Evolutionary conservation across 92 coral and sea anemone genomes (phyloP).

Genomic region (Parazoanthus swiftii): DNA sequence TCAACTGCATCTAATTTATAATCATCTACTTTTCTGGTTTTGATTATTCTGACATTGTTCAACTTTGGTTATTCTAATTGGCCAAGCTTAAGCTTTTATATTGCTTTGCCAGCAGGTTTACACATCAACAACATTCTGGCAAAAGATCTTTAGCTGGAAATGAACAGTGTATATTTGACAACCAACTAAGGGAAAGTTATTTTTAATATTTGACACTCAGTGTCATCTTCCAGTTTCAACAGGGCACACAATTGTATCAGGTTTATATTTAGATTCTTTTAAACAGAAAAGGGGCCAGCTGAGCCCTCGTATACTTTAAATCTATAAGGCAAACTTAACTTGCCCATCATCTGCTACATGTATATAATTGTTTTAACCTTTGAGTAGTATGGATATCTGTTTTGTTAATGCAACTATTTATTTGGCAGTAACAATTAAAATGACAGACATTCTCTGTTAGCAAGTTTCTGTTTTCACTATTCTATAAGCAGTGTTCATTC

Average conservation of each 20-base stretch:
- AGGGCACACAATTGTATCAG: not conserved
- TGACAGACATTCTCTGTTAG: not conserved
- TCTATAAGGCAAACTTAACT: not conserved
- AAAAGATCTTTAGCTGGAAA: no score
- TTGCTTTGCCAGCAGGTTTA: not conserved
- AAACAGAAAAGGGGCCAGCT: not conserved
- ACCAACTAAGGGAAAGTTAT: not conserved
- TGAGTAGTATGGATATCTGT: no score
- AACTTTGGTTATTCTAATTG: no score
- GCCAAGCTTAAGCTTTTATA: no score
- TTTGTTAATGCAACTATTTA: no score
- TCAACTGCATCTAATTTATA: not conserved
- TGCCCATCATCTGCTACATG: not conserved
- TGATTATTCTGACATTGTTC: no score
- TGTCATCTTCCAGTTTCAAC: not conserved
- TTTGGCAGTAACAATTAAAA: not conserved
- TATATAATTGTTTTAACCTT: not conserved
- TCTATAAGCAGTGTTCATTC: not conserved
- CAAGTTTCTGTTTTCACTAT: not conserved
- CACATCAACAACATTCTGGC: not conserved
- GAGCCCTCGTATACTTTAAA: no score
- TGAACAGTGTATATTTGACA: not conserved
- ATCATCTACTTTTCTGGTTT: not conserved
- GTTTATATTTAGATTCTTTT: not conserved
- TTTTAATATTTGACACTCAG: not conserved